Evolutionary conservation across 2,797 vertebrate genomes (phyloP), one percentile per base, ranked within the genome.

Genomic region (Helicolenus hilgendorfi): DNA sequence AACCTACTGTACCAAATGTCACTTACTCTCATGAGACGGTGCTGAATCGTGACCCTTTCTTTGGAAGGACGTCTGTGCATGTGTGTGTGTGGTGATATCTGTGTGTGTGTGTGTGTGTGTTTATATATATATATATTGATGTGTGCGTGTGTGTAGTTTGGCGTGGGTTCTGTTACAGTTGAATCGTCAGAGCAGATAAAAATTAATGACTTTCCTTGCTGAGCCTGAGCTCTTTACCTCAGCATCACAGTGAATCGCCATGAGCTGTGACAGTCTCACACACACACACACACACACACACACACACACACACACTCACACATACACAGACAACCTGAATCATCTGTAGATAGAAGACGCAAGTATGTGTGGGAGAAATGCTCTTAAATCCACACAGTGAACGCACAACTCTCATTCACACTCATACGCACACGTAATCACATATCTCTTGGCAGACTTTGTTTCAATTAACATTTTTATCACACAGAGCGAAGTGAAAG

Each of bases 401-500:
- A 85, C 79, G 81, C 84, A 80, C 79, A 73, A 73, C 68, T 53
- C 36, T 33, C 70, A 85, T 13, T 41, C 67, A 64, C 75, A 70
- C 74, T 20, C 59, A 53, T 9, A 63, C 77, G 68, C 72, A 60
- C 65, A 69, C 72, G 4, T 83, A 90, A 88, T 94, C 84, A 84
- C 88, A 93, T 84, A 88, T 96, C 83, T 90, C 87, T 81, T 89
- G 86, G 89, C 85, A 94, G 93, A 94, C 93, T 93, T 92, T 89
- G 91, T 95, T 97, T 97, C 94, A 96, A 96, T 96, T 96, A 97
- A 96, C 93, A 95, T 96, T 95, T 97, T 94, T 94, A 96, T 96
- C 95, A 92, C 84, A 75, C 72, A 88, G 79, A 83, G 26, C 73
- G 59, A 89, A 74, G 53, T 53, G 79, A 69, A 78, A 75, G 64